Evolutionary conservation across 1,140 invertebrate genomes (phyloP), one percentile per base, ranked within the genome.

Genomic region (Thaumetopoea pityocampa): DNA sequence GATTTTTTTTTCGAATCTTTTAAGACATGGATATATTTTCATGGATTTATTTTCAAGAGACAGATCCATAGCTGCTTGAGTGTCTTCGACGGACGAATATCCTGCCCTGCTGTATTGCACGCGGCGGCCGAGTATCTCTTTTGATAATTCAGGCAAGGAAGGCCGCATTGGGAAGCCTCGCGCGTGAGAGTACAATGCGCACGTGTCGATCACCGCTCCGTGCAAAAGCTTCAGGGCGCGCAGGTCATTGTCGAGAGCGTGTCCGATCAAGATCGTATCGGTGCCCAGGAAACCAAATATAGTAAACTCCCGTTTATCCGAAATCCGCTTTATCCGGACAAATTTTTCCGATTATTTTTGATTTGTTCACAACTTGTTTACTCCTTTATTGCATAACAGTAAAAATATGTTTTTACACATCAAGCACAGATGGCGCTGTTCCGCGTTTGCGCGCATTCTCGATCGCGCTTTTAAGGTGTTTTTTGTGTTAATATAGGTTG

Each of bases 181-280:
- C 14, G 88, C 87, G 73, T 98, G 95, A 0, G 95, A 94, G 68
- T 95, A 98, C 4, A 92, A 71, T 10, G 94, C 85, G 3, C 94
- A 90, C 0, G 96, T 99, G 67, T 99, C 97, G 12, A 99, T 90
- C 4, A 98, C 90, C 1, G 87, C 92, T 2, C 85, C 78, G 61
- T 99, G 98, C 0, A 98, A 86, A 2, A 99, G 64, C 62, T 92
- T 93, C 7, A 99, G 69, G 0, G 92, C 93, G 7, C 92, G 86
- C 3, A 99, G 85, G 86, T 99, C 98, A 71, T 96, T 98, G 51
- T 99, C 97, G 19, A 99, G 82, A 4, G 92, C 94, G 78, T 99
- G 98, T 0, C 98, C 98, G 28, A 99, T 91, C 0, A 99, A 80
- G 28, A 99, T 95, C 0, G 96, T 96, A 36, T 97, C 92, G 1